A percentile compares a stretch with the other conserved stretches of the same genome.
phyloP scores from a whole-genome alignment of 2,113 vertebrate genomes.

The Corydoras maculifer region DNA sequence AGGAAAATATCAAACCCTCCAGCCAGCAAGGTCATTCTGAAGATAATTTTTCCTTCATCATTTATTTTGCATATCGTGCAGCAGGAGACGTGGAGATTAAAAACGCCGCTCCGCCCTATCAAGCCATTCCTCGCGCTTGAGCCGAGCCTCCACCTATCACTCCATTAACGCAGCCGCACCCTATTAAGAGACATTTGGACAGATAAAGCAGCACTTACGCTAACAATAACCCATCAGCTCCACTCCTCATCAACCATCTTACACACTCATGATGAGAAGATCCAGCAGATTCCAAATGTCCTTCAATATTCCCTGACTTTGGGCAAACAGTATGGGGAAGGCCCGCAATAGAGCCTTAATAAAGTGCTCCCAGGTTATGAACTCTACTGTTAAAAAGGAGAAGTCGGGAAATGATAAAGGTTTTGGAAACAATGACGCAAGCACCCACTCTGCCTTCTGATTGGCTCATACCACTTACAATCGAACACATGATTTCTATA shows the following conservation, averaged over 20 bases:
- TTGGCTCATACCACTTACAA: no score
- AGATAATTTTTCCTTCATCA: slow-evolving; percentile 67
- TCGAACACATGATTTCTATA: no score
- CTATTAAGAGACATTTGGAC: slow-evolving; percentile 42
- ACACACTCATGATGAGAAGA: not conserved
- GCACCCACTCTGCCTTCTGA: no score
- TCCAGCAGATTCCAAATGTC: not conserved
- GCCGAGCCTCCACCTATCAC: slow-evolving; percentile 53
- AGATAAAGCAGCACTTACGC: slow-evolving; percentile 38
- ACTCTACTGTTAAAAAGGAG: no score
- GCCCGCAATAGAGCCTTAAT: no score
- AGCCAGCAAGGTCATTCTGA: slow-evolving; percentile 73
- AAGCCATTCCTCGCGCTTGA: slow-evolving; percentile 57
- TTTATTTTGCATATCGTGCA: slow-evolving; percentile 66
- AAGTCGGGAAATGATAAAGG: no score
- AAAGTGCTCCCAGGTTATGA: no score
- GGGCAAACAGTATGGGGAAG: no score
- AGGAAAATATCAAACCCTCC: slow-evolving; percentile 71
- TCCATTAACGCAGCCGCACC: slow-evolving; percentile 42
- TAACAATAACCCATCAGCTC: slow-evolving; percentile 21
- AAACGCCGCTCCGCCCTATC: slow-evolving; percentile 63
- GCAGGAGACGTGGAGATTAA: slow-evolving; percentile 58
- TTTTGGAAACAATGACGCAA: no score
- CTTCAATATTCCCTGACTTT: no score
- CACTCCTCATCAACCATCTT: not conserved